Percentiles rank a stretch among this genome's conserved stretches.
phyloP scores from a whole-genome alignment of 2,888 invertebrate genomes.

The Campoplex nolae region DNA sequence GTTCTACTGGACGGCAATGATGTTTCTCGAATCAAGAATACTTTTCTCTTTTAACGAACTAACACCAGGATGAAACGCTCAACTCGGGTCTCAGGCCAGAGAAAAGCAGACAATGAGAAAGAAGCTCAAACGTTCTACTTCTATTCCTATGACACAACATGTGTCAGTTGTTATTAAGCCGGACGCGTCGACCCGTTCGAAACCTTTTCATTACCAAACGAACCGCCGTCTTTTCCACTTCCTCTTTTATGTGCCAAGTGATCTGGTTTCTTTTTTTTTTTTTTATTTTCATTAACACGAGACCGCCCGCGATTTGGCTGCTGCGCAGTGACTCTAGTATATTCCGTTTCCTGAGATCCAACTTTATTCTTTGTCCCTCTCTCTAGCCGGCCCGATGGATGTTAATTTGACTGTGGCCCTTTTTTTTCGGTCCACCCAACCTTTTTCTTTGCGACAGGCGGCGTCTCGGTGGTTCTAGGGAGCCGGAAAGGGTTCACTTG shows the following conservation, averaged over 20 bases:
- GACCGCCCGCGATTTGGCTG: conserved; percentile 57
- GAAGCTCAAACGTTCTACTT: background rate
- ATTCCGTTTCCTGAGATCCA: conserved; percentile 10
- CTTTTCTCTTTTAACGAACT: conserved; percentile 25
- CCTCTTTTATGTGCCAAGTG: conserved; percentile 58
- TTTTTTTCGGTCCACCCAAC: background rate
- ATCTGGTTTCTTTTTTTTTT: conserved; percentile 50
- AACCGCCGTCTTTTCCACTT: conserved; percentile 68
- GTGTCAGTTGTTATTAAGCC: conserved; percentile 65
- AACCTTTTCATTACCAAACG: conserved; percentile 74
- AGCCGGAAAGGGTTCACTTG: conserved; percentile 53
- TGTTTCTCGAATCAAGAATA: conserved; percentile 12
- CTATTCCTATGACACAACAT: conserved; percentile 57
- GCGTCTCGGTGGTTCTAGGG: conserved; percentile 20
- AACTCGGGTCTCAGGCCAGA: conserved; percentile 19
- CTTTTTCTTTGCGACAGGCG: conserved; percentile 51
- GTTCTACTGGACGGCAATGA: conserved; percentile 17
- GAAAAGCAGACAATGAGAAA: conserved; percentile 23
- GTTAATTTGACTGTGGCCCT: conserved; percentile 60
- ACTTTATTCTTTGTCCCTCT: conserved; percentile 51
- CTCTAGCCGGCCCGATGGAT: conserved; percentile 25
- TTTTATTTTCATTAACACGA: conserved; percentile 53
- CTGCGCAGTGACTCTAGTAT: background rate
- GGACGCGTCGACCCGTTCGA: conserved; percentile 65
- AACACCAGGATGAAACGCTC: conserved; percentile 8